These are phyloP conservation scores for Micromesistius poutassou DNA, from an alignment of 2,797 vertebrate genomes.

Conservation along the genomic window DNA sequence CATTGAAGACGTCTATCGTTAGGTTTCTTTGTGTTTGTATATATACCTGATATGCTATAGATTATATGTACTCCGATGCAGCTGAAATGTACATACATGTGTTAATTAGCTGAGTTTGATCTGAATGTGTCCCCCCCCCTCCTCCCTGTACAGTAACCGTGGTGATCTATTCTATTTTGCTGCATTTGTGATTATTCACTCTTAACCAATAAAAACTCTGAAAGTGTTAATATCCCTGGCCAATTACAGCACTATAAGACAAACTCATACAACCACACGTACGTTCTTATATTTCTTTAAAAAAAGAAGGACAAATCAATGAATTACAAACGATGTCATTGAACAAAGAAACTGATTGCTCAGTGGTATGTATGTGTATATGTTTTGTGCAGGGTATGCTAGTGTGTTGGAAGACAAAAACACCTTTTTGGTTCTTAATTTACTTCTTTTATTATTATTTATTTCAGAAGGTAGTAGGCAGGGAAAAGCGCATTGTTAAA, in stretches of 20 bases:
- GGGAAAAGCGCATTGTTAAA: slow-evolving; percentile 29
- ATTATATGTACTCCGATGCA: slow-evolving; percentile 66
- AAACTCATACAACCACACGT: slow-evolving; percentile 64
- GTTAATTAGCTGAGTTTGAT: slow-evolving; percentile 67
- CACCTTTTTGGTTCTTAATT: slow-evolving; percentile 24
- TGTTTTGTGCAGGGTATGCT: neutral
- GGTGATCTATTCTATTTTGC: slow-evolving; percentile 58
- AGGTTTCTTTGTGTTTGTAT: slow-evolving; percentile 59
- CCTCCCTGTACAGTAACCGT: slow-evolving; percentile 67
- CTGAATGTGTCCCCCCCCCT: slow-evolving; percentile 59
- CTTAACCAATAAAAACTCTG: slow-evolving; percentile 45
- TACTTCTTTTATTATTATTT: slow-evolving; percentile 20
- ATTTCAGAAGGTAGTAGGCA: slow-evolving; percentile 40
- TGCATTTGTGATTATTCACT: slow-evolving; percentile 62
- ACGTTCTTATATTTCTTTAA: slow-evolving; percentile 72
- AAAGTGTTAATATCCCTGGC: slow-evolving; percentile 57
- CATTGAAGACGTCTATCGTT: slow-evolving; percentile 59
- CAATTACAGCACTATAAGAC: slow-evolving; percentile 58
- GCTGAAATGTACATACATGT: slow-evolving; percentile 73
- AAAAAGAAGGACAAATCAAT: slow-evolving; percentile 73
- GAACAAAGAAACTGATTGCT: slow-evolving; percentile 1
- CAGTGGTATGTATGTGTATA: neutral
- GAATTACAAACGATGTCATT: slow-evolving; percentile 43
- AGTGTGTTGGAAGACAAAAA: neutral
- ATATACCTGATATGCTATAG: slow-evolving; percentile 67